A percentile compares a stretch with the other conserved stretches of the same genome.
phyloP scores from a whole-genome alignment of 2,888 invertebrate genomes.

The Anarsia innoxiella region DNA sequence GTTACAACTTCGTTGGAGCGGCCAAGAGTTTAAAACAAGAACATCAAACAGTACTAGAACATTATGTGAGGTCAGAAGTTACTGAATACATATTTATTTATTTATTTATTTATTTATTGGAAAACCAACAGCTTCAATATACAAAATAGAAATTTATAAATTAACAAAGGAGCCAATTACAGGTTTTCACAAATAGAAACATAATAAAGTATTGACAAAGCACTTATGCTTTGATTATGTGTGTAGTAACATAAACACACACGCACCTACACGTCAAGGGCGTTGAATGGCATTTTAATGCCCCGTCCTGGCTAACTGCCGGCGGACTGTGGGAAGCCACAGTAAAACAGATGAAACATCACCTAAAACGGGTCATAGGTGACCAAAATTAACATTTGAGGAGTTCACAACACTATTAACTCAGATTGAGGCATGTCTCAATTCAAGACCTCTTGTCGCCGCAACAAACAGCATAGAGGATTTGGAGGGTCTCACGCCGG shows the following conservation, averaged over 20 bases:
- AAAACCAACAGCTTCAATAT: too few species aligned
- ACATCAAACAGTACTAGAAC: background rate
- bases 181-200: too few species aligned
- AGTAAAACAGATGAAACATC: background rate
- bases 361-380: background rate
- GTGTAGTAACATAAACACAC: too few species aligned
- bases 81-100: background rate
- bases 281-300: too few species aligned
- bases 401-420: background rate
- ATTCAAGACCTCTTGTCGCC: background rate
- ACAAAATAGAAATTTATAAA: too few species aligned
- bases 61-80: background rate
- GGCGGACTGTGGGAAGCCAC: background rate
- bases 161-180: too few species aligned
- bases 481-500: background rate
- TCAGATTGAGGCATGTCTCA: background rate
- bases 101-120: too few species aligned
- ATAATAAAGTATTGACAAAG: too few species aligned
- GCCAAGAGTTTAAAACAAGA: background rate
- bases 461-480: background rate
- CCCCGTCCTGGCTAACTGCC: background rate
- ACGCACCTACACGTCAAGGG: too few species aligned
- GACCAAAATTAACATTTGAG: background rate
- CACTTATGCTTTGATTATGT: too few species aligned
- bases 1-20: background rate